phyloP scores from a whole-genome alignment of 2,888 invertebrate genomes.

The Dryococelus australis region DNA sequence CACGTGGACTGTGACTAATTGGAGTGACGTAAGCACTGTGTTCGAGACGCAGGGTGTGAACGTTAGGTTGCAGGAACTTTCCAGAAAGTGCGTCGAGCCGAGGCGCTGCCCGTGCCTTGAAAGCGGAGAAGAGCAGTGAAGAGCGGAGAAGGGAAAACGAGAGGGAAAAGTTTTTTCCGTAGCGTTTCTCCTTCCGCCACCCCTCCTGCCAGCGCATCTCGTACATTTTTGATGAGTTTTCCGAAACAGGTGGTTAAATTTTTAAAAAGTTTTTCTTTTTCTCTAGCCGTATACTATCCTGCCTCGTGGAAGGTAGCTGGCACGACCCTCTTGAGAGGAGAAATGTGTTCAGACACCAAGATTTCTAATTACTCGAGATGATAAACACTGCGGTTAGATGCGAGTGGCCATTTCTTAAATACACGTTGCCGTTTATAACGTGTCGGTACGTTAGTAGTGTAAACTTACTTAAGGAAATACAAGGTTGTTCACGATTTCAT shows the following conservation, averaged over 20 bases:
- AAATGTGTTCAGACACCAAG: neutral
- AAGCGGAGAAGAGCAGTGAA: neutral
- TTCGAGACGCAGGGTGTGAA: too few species aligned
- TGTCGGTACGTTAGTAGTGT: neutral
- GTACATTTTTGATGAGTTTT: neutral
- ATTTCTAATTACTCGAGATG: neutral
- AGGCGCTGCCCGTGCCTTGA: neutral
- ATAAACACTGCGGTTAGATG: neutral
- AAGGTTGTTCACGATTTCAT: too few species aligned
- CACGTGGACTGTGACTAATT: too few species aligned
- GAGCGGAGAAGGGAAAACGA: neutral
- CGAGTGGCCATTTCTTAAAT: neutral
- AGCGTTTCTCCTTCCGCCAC: neutral
- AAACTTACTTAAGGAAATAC: neutral
- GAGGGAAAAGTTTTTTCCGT: neutral
- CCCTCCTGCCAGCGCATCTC: neutral
- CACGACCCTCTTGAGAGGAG: neutral
- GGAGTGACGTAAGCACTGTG: too few species aligned
- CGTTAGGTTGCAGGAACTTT: too few species aligned
- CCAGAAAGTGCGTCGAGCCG: neutral
- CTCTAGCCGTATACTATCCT: too few species aligned
- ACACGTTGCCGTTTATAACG: neutral
- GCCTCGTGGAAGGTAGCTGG: too few species aligned
- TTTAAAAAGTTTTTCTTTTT: constrained; percentile 3
- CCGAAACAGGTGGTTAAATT: constrained; percentile 16